phyloP scores from a whole-genome alignment of 2,888 invertebrate species.

The Cheilosia vulpina region DNA sequence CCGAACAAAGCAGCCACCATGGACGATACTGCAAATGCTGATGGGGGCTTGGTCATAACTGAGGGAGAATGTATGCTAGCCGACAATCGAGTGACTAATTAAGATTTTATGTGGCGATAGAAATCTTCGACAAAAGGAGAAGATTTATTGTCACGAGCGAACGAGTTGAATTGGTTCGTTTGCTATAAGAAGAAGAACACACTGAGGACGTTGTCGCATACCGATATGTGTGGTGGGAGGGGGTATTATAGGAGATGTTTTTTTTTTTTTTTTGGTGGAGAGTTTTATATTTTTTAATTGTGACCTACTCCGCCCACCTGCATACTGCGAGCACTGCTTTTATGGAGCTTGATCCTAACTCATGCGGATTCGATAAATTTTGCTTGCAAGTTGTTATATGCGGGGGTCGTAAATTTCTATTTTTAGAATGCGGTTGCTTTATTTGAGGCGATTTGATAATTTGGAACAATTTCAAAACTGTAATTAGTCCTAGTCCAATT shows the following conservation, averaged over 20 bases:
- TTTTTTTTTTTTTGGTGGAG: conserved; percentile 20
- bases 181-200: background rate
- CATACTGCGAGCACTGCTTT: conserved; percentile 18
- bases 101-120: conserved; percentile 68
- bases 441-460: background rate
- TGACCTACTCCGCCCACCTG: conserved; percentile 33
- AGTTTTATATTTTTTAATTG: conserved; percentile 40
- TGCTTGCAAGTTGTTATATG: background rate
- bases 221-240: conserved; percentile 15
- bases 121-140: conserved; percentile 58
- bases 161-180: conserved; percentile 35
- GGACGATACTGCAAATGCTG: conserved; percentile 32
- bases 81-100: conserved; percentile 68
- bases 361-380: conserved; percentile 55
- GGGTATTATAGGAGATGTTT: conserved; percentile 2
- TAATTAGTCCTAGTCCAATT: no score
- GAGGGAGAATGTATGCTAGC: conserved; percentile 9
- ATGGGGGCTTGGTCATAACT: conserved; percentile 29
- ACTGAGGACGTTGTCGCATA: conserved; percentile 20
- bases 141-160: conserved; percentile 45
- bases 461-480: no score
- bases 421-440: background rate
- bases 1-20: conserved; percentile 53
- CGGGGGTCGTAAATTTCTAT: background rate
- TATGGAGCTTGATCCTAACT: conserved; percentile 28